phyloP scores from a whole-genome alignment of 2,797 vertebrate genomes.

The Argentina silus region DNA sequence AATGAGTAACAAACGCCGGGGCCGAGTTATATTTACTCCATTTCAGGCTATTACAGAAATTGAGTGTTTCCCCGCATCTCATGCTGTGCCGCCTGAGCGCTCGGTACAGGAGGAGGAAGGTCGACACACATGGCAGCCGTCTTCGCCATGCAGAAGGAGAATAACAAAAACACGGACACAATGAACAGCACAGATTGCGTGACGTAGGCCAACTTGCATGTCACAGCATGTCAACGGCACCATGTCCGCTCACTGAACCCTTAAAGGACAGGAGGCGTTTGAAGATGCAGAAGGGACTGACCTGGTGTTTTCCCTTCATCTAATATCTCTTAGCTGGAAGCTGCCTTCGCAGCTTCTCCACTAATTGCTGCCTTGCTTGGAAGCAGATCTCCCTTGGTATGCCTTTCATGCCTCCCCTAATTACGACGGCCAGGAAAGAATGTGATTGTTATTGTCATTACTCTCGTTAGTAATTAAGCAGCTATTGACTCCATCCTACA shows the following conservation, averaged over 20 bases:
- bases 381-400: conserved; percentile 59
- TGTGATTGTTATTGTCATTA: conserved; percentile 71
- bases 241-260: conserved; percentile 49
- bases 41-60: conserved; percentile 76
- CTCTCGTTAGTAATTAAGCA: conserved; percentile 74
- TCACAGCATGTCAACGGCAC: conserved; percentile 35
- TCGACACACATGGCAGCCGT: conserved; percentile 66
- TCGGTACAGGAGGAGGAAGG: conserved; percentile 63
- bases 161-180: conserved; percentile 41
- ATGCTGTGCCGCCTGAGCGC: conserved; percentile 57
- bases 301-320: conserved; percentile 45
- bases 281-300: conserved; percentile 43
- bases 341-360: conserved; percentile 56
- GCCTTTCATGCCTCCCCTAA: conserved; percentile 55
- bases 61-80: conserved; percentile 69
- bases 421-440: conserved; percentile 61
- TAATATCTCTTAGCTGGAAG: conserved; percentile 48
- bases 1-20: conserved; percentile 70
- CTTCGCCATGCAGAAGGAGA: conserved; percentile 33
- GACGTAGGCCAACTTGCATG: conserved; percentile 19
- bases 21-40: conserved; percentile 72
- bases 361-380: conserved; percentile 71
- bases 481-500: conserved; percentile 62
- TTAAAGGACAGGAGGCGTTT: conserved; percentile 56
- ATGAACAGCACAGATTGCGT: conserved; percentile 20